A percentile compares a stretch with the other conserved stretches of the same genome.
These are phyloP conservation scores for Mizuhopecten yessoensis DNA, from an alignment of 1,140 invertebrate genomes.

Conservation along the genomic window DNA sequence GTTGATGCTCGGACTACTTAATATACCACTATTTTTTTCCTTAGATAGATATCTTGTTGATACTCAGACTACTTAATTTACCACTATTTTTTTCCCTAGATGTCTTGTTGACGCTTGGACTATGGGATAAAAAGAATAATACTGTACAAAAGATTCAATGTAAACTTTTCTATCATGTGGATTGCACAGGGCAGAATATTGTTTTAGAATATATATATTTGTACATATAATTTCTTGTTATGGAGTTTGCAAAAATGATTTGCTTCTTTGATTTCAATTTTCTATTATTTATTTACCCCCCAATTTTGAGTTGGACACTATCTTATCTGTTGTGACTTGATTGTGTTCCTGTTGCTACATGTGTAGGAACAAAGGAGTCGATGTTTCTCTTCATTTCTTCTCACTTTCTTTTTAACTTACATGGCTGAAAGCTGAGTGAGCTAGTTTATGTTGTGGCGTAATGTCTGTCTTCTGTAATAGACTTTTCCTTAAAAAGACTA, in stretches of 20 bases:
- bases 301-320: neutral
- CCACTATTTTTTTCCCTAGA: conserved; percentile 26
- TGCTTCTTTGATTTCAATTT: neutral
- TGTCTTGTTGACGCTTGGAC: conserved; percentile 9
- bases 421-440: neutral
- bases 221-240: conserved; percentile 36
- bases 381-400: neutral
- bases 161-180: neutral
- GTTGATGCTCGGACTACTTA: too few species aligned
- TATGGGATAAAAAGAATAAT: neutral
- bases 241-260: conserved; percentile 28
- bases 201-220: too few species aligned
- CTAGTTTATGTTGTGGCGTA: neutral
- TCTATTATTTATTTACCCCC: neutral
- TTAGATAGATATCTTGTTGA: too few species aligned
- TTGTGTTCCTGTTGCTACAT: neutral
- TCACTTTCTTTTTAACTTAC: neutral
- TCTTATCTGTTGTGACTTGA: neutral
- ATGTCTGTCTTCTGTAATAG: neutral
- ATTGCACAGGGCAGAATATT: conserved; percentile 32
- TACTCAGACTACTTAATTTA: too few species aligned
- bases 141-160: conserved; percentile 29
- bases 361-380: neutral
- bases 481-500: neutral
- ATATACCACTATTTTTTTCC: too few species aligned